A percentile compares a stretch with the other conserved stretches of the same genome.
Evolutionary conservation across 2,797 vertebrate genomes (phyloP).

Genomic region (Hozukius guyotensis): DNA sequence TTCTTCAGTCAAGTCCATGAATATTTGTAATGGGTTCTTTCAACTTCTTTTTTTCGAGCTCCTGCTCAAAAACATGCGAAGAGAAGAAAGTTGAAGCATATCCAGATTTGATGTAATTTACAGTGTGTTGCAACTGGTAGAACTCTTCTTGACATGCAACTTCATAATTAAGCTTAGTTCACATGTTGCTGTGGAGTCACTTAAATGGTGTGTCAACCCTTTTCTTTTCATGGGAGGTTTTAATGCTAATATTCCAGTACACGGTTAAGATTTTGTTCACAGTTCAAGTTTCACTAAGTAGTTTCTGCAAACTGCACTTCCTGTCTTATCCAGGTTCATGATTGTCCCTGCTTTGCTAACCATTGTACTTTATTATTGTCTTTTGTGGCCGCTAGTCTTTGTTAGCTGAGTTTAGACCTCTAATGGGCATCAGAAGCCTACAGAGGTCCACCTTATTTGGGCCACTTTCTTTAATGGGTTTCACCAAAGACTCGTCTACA

Average conservation of each 20-base stretch:
- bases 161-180: slow-evolving; percentile 24
- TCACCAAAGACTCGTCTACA: slow-evolving; percentile 33
- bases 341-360: slow-evolving; percentile 11
- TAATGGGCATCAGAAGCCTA: slow-evolving; percentile 56
- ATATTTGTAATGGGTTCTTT: slow-evolving; percentile 75
- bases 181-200: slow-evolving; percentile 12
- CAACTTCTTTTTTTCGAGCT: slow-evolving; percentile 60
- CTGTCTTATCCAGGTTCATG: slow-evolving; percentile 1
- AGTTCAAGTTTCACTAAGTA: slow-evolving; percentile 22
- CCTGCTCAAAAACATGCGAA: slow-evolving; percentile 45
- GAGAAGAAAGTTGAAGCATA: slow-evolving; percentile 48
- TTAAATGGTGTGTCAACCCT: slow-evolving; percentile 1
- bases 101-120: slow-evolving; percentile 34
- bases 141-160: slow-evolving; percentile 28
- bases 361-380: slow-evolving; percentile 19
- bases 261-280: slow-evolving; percentile 6
- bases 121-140: slow-evolving; percentile 22
- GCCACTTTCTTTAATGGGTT: slow-evolving; percentile 50
- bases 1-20: slow-evolving; percentile 58
- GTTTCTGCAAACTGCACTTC: slow-evolving; percentile 10
- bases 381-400: slow-evolving; percentile 19
- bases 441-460: slow-evolving; percentile 50
- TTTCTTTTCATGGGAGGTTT: slow-evolving; percentile 16
- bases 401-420: slow-evolving; percentile 30
- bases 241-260: slow-evolving; percentile 20